Evolutionary conservation across 2,797 vertebrate species (phyloP), one percentile per base, ranked within the genome.

Genomic region (Pelochelys cantorii): DNA sequence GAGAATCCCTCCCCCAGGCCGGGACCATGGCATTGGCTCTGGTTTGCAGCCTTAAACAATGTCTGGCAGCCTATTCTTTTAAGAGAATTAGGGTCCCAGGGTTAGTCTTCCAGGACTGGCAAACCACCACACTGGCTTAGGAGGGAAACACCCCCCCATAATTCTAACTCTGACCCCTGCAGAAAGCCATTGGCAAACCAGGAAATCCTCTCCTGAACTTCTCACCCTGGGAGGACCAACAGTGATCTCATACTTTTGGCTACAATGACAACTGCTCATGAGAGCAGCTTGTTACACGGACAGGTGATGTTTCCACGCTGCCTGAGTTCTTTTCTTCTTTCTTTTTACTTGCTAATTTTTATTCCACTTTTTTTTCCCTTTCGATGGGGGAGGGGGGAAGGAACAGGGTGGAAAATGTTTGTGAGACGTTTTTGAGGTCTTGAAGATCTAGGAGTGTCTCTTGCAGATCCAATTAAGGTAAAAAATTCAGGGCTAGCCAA

Each of bases 131-230:
- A 3, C n/a, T 65, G 27, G 56, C 56, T 93, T 42, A 81, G 81
- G 10, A 81, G 68, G 60, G 79, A 27, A 86, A 29, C 14, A 42
- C 68, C 55, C 57, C 81, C 29, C 1, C 53, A n/a, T 34, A 54
- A 55, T 48, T n/a, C 1, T 25, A 81, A 83, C 90, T 57, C 84
- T 83, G 91, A 90, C 29, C 71, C 53, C 34, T 55, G 81, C 89
- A 88, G 87, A 95, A 93, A 94, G 87, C 1, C 23, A 87, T 4
- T 87, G 86, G 74, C 88, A 71, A 89, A 5, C 42, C 93, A 93
- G 78, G 95, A 96, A 96, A 96, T 88, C 91, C 86, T 74, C 82
- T 0, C 2, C 87, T 94, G 93, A 94, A 93, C 95, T 93, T 75
- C 96, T 93, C 88, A 93, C 78, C 89, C 85, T 31, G 79, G 53